These are phyloP conservation scores for Chalcosyrphus nemorum DNA, from an alignment of 2,888 invertebrate genomes.

Conservation along the genomic window DNA sequence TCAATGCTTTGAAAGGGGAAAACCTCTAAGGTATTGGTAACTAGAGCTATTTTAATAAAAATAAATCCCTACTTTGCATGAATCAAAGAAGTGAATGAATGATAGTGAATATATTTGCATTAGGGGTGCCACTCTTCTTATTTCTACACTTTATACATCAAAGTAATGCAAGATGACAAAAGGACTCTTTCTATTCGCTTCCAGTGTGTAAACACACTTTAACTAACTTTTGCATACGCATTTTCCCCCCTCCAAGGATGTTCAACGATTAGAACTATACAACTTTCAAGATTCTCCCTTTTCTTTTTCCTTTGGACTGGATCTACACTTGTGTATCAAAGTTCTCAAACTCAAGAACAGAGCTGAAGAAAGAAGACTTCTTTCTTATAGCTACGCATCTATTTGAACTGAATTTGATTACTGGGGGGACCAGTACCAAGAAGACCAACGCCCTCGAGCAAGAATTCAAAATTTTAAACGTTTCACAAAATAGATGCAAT, in stretches of 20 bases:
- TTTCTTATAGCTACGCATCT: constrained; percentile 14
- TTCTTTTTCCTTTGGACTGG: background rate
- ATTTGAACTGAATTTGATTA: constrained; percentile 54
- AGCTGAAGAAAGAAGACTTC: no score
- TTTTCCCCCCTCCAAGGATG: constrained; percentile 2
- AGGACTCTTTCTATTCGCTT: constrained; percentile 1
- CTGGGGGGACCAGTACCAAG: background rate
- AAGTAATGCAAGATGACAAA: constrained; percentile 10
- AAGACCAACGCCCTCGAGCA: background rate
- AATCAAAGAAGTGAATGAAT: no score
- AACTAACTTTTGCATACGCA: constrained; percentile 4
- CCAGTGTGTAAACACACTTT: constrained; percentile 44
- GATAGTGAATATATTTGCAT: constrained; percentile 18
- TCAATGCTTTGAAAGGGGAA: no score
- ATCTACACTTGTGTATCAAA: no score
- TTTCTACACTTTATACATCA: background rate
- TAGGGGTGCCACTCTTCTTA: constrained; percentile 5
- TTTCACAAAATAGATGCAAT: constrained; percentile 28
- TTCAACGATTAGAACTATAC: constrained; percentile 20
- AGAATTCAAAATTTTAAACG: constrained; percentile 48
- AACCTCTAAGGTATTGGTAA: no score
- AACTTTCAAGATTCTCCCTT: background rate
- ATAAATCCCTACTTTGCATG: no score
- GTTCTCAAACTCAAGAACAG: no score
- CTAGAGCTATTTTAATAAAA: no score